phyloP scores from a whole-genome alignment of 2,888 invertebrate species.

The Heliconius aoede region DNA sequence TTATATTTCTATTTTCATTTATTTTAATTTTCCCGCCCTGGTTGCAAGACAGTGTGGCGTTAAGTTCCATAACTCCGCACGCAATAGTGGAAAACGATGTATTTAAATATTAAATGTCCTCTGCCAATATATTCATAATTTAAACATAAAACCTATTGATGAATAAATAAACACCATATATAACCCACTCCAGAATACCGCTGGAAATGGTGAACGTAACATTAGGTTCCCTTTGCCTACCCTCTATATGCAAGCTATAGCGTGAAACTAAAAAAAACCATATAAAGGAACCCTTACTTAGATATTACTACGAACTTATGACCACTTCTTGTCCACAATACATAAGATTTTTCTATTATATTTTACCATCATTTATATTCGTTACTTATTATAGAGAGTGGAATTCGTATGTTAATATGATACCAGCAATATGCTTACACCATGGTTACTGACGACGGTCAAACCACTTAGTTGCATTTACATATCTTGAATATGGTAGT shows the following conservation, averaged over 20 bases:
- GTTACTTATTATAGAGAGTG: background rate
- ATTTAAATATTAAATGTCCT: too few relatives aligned
- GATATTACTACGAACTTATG: background rate
- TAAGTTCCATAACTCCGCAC: background rate
- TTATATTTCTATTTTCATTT: too few relatives aligned
- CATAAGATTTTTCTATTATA: background rate
- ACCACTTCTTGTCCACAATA: background rate
- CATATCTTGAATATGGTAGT: background rate
- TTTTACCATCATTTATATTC: background rate
- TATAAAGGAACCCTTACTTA: background rate
- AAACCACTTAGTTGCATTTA: slow-evolving; percentile 9
- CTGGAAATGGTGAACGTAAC: too few relatives aligned
- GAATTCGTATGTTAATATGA: slow-evolving; percentile 10
- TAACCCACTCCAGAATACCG: too few relatives aligned
- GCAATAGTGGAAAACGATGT: background rate
- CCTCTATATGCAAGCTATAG: too few relatives aligned
- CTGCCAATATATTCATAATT: too few relatives aligned
- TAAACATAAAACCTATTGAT: too few relatives aligned
- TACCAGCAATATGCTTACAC: slow-evolving; percentile 22
- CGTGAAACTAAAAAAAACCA: background rate
- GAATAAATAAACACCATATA: too few relatives aligned
- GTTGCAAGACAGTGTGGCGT: background rate
- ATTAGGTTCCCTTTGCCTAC: too few relatives aligned
- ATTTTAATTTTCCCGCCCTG: background rate
- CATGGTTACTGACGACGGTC: slow-evolving; percentile 1